A percentile compares a stretch with the other conserved stretches of the same genome.
Evolutionary conservation across 37 sponge, comb jelly and placozoan species (phyloP).

Genomic region (Lycopodina hypogea): DNA sequence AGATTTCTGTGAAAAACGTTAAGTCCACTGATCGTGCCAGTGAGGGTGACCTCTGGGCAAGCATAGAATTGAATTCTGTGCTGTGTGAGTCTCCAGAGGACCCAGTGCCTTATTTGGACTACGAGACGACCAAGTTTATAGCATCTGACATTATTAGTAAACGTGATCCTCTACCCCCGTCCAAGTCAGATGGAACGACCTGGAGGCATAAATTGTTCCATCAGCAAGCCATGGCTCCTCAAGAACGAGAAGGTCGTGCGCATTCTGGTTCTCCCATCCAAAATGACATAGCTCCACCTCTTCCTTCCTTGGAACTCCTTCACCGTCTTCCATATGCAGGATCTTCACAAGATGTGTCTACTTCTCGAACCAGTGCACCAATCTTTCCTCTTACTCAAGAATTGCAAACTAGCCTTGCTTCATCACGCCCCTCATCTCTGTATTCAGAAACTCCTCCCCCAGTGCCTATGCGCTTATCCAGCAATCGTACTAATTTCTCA

Average conservation of each 20-base stretch:
- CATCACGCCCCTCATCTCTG: neutral
- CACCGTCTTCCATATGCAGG: neutral
- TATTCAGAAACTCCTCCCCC: neutral
- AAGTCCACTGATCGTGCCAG: neutral
- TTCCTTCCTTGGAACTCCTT: slow-evolving; percentile 7
- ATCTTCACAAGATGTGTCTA: neutral
- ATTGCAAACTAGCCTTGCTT: neutral
- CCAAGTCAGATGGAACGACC: neutral
- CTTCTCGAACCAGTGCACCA: too few relatives aligned
- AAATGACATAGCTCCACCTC: neutral
- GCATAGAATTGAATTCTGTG: neutral
- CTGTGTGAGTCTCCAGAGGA: too few relatives aligned
- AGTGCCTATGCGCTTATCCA: neutral
- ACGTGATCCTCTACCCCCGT: neutral
- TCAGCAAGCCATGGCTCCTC: too few relatives aligned
- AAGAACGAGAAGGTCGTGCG: too few relatives aligned
- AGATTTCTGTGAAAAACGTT: too few relatives aligned
- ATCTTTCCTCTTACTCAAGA: neutral
- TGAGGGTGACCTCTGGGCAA: neutral
- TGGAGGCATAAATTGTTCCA: neutral
- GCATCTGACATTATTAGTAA: neutral
- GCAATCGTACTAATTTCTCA: neutral
- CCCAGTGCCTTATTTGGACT: neutral
- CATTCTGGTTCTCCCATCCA: too few relatives aligned
- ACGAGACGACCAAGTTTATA: too few relatives aligned